Percentiles rank a stretch among this genome's conserved stretches.
Evolutionary conservation across 1,140 invertebrate species (phyloP).

Genomic region (Sarcophaga bullata): DNA sequence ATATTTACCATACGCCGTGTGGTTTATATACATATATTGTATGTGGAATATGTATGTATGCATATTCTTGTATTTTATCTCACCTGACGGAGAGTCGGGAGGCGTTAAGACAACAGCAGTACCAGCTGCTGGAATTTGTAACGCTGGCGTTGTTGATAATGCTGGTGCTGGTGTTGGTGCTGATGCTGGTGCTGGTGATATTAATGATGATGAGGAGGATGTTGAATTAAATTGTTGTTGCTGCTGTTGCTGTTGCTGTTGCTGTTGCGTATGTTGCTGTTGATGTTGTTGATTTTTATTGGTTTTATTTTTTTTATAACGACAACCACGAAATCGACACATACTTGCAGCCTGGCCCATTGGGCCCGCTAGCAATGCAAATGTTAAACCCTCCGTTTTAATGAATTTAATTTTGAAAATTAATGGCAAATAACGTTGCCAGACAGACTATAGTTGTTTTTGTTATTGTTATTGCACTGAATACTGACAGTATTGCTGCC

Average conservation of each 20-base stretch:
- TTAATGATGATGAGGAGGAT: constrained; percentile 41
- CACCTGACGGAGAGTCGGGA: constrained; percentile 11
- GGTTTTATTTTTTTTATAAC: constrained; percentile 72
- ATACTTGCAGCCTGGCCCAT: constrained; percentile 75
- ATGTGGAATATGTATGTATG: too few species aligned
- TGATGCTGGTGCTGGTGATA: constrained; percentile 34
- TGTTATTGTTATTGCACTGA: background rate
- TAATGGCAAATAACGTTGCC: background rate
- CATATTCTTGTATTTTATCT: background rate
- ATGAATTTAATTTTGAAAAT: constrained; percentile 63
- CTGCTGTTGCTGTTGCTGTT: constrained; percentile 11
- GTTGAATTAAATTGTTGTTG: constrained; percentile 44
- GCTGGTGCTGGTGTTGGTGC: background rate
- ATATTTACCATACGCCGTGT: background rate
- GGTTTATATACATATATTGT: too few species aligned
- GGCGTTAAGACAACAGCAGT: background rate
- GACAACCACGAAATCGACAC: constrained; percentile 73
- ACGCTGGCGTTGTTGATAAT: constrained; percentile 7
- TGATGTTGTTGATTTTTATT: constrained; percentile 49
- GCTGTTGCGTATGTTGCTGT: constrained; percentile 36
- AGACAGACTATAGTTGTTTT: background rate
- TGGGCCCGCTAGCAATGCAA: constrained; percentile 68
- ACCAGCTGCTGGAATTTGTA: background rate
- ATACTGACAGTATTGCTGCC: background rate
- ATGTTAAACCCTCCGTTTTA: constrained; percentile 66